Evolutionary conservation across 2,888 invertebrate genomes (phyloP).

Genomic region (Tryphoninae sp.): DNA sequence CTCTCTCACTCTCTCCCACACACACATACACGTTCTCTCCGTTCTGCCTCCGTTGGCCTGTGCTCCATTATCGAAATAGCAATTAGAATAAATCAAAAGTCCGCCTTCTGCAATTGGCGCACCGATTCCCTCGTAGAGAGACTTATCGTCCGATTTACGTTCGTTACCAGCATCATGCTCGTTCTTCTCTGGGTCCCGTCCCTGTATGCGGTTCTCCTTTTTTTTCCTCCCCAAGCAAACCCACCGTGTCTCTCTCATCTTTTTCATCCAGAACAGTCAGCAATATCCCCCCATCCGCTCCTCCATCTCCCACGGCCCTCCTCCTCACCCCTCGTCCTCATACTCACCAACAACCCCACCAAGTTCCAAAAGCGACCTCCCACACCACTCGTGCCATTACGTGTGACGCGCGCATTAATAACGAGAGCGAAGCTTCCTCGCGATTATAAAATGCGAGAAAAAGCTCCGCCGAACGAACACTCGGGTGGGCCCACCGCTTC

Average conservation of each 20-base stretch:
- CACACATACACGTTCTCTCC: background rate
- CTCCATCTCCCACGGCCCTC: conserved; percentile 2
- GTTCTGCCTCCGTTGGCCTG: conserved; percentile 61
- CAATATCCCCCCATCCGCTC: conserved; percentile 47
- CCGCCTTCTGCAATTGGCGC: conserved; percentile 73
- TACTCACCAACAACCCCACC: conserved; percentile 1
- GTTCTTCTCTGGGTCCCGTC: conserved; percentile 51
- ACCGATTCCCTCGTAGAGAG: conserved; percentile 69
- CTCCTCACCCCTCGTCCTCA: background rate
- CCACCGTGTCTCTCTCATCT: conserved; percentile 38
- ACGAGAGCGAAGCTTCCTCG: conserved; percentile 57
- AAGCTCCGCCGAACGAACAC: conserved; percentile 53
- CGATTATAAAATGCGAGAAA: conserved; percentile 66
- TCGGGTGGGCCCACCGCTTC: conserved; percentile 25
- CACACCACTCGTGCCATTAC: conserved; percentile 58
- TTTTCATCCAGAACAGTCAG: conserved; percentile 61
- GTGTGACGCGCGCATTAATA: conserved; percentile 66
- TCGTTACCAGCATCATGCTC: conserved; percentile 65
- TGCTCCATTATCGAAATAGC: conserved; percentile 80
- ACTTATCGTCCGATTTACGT: conserved; percentile 67
- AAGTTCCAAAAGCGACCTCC: background rate
- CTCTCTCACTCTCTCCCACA: background rate
- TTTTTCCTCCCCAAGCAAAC: background rate
- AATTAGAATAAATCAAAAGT: conserved; percentile 81
- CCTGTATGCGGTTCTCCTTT: conserved; percentile 35